Evolutionary conservation across 2,888 invertebrate genomes (phyloP), one percentile per base, ranked within the genome.

Genomic region (Pheosia tremula): DNA sequence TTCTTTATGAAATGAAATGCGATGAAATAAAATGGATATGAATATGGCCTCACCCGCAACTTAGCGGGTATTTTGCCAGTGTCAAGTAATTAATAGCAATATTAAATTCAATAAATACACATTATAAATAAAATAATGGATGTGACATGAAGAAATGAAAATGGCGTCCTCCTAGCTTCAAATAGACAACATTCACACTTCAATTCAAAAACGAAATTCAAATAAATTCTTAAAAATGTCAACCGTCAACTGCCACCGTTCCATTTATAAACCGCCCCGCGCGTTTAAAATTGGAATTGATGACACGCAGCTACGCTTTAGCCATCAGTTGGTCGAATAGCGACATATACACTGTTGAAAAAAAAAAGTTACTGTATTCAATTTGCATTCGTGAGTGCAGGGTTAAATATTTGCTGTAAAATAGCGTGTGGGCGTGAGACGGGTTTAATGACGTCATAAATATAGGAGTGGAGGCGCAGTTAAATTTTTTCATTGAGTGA

Each of bases 261-360:
- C 39, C 59, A 60, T 45, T 58, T 58, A 49, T 55, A 69, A 63
- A 62, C 59, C 49, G 56, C 59, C 50, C 10, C 38, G 36, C 55
- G 59, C 57, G 52, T 49, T 52, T 59, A 61, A 66, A 69, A 70
- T 70, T 64, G 71, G 59, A 64, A 67, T 70, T 64, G 59, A 59
- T 66, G 60, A 64, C 67, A 64, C 62, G 60, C 41, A 61, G 7
- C 37, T 38, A 39, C 11, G 55, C 55, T 55, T 39, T 11, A 55
- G 56, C 64, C 39, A 45, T 9, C 63, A 53, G 38, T 24, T 24
- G 24, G 24, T 50, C 45, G 60, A 11, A 63, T 53, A 54, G 59
- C 56, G 36, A 50, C 24, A 24, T 66, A 39, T 54, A 50, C 13
- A 39, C 13, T 10, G 62, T 37, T 53, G 37, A 10, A 52, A 49